Percentiles rank a stretch among this genome's conserved stretches.
Evolutionary conservation across 1,140 invertebrate species (phyloP).

Genomic region (Drosophila pectinifera): DNA sequence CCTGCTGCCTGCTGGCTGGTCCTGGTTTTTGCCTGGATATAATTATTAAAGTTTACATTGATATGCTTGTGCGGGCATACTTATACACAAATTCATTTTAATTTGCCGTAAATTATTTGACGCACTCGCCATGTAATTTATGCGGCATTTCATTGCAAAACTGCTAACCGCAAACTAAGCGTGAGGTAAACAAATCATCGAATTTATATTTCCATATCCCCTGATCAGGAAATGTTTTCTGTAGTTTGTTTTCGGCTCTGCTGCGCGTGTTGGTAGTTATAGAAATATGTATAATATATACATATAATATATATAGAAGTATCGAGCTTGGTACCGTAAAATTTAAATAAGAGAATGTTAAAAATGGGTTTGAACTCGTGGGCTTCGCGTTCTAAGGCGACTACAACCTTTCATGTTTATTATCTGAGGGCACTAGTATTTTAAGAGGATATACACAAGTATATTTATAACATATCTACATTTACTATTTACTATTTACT

Average conservation of each 20-base stretch:
- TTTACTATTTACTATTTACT: no score
- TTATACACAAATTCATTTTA: conserved; percentile 39
- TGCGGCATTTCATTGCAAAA: conserved; percentile 65
- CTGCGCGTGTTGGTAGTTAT: background rate
- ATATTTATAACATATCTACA: no score
- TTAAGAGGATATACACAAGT: no score
- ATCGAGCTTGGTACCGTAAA: background rate
- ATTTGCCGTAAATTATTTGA: conserved; percentile 42
- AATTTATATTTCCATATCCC: conserved; percentile 30
- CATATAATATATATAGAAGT: background rate
- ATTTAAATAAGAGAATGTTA: background rate
- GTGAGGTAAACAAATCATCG: conserved; percentile 46
- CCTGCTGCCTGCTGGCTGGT: background rate
- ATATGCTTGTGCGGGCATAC: conserved; percentile 7
- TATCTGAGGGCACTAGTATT: no score
- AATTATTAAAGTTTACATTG: conserved; percentile 37
- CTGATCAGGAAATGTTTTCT: conserved; percentile 13
- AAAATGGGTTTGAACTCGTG: no score
- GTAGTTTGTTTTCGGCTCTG: background rate
- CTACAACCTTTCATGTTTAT: no score
- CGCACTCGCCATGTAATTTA: conserved; percentile 47
- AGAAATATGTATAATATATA: no score
- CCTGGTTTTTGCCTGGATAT: conserved; percentile 10
- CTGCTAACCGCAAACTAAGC: conserved; percentile 52
- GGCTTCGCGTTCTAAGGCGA: no score